These are phyloP conservation scores for Pseudolycoriella hygida DNA, from an alignment of 2,888 invertebrate genomes.

Conservation along the genomic window DNA sequence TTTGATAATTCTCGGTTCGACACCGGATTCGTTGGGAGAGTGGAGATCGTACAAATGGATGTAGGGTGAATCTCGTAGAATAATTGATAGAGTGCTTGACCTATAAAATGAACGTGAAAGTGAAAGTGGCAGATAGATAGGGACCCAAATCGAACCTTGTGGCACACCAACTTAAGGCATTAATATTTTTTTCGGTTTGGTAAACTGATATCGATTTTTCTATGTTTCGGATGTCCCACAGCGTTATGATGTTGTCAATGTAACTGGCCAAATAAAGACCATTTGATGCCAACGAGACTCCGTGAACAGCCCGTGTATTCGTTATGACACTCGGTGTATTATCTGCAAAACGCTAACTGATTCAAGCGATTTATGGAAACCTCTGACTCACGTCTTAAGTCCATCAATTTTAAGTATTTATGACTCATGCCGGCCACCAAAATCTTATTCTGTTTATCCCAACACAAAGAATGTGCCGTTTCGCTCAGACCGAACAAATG, in stretches of 20 bases:
- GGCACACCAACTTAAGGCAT: conserved; percentile 75
- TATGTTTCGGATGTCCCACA: conserved; percentile 81
- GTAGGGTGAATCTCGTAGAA: conserved; percentile 59
- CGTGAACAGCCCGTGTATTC: conserved; percentile 67
- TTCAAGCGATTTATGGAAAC: background rate
- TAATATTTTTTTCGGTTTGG: conserved; percentile 44
- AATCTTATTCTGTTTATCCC: conserved; percentile 59
- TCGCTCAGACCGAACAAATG: conserved; percentile 69
- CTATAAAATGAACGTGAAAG: conserved; percentile 28
- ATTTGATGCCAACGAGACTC: conserved; percentile 61
- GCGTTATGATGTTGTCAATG: conserved; percentile 58
- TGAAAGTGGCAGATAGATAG: too few species aligned
- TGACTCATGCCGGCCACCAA: conserved; percentile 80
- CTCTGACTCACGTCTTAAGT: conserved; percentile 36
- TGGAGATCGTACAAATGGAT: conserved; percentile 78
- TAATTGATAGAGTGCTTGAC: conserved; percentile 59
- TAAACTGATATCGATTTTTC: conserved; percentile 64
- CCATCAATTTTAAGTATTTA: conserved; percentile 75
- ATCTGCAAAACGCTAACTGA: conserved; percentile 30
- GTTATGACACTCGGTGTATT: conserved; percentile 43
- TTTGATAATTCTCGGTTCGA: conserved; percentile 60
- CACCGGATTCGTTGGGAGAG: conserved; percentile 46
- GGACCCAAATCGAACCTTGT: conserved; percentile 33
- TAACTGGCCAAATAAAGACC: conserved; percentile 71
- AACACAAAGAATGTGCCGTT: conserved; percentile 65